A percentile compares a stretch with the other conserved stretches of the same genome.
Conservation (phyloP, 2,113 vertebrate genomes). For the Ifrita kowaldi region DNA sequence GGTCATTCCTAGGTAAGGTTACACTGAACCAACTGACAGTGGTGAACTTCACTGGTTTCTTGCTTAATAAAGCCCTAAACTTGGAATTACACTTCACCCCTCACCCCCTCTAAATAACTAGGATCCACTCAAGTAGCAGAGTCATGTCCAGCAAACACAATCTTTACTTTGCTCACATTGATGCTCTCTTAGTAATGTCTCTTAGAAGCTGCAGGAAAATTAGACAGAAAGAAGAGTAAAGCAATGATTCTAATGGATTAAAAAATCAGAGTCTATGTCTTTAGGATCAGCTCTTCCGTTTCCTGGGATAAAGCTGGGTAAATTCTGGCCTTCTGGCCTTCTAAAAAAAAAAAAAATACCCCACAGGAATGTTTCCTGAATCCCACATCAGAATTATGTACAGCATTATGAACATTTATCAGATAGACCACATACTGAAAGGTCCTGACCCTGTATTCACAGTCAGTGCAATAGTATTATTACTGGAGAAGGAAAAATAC, state of each 20-base stretch:
- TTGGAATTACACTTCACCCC: not conserved
- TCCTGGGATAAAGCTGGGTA: not conserved
- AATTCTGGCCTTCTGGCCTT: not conserved
- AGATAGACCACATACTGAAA: not conserved
- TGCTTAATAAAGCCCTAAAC: not conserved
- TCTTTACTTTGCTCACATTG: accelerated
- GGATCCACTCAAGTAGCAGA: not conserved
- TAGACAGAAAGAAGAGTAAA: not conserved
- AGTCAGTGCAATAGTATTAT: not conserved
- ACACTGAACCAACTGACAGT: not conserved
- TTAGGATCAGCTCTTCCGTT: not conserved
- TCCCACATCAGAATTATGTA: not conserved
- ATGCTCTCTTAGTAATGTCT: not conserved
- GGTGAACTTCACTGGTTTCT: not conserved
- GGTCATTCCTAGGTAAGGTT: not conserved
- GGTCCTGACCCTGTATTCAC: not conserved
- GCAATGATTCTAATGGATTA: not conserved
- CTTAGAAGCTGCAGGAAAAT: not conserved
- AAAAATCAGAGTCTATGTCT: not conserved
- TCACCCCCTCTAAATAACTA: not conserved
- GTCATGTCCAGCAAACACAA: not conserved
- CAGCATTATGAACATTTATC: not conserved
- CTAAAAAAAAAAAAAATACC: no score
- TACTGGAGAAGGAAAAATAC: not conserved
- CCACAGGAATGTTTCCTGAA: not conserved